Evolutionary conservation across 2,797 vertebrate genomes (phyloP), one percentile per base, ranked within the genome.

Genomic region (Lerista edwardsae): DNA sequence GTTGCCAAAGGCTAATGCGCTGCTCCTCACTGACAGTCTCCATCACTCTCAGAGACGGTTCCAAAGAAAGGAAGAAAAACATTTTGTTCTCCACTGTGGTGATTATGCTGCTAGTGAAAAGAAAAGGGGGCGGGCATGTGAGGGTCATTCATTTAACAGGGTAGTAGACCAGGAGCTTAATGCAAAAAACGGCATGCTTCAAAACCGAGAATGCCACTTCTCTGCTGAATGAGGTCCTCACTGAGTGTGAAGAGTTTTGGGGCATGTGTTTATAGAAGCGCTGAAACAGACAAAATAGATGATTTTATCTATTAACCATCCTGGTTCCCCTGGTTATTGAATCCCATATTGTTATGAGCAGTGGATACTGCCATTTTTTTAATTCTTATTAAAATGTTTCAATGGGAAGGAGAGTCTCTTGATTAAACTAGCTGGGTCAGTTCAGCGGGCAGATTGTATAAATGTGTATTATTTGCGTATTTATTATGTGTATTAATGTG

Each of bases 1-100:
- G 34, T 83, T 91, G 84, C 80, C 75, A 87, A 90, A 86, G 86
- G 88, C 83, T 73, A 86, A 73, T 87, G 44, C 75, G 90, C 47
- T 2, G 27, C 10, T 90, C 25, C 57, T 86, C 44, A 76, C 68
- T 85, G 71, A 82, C 78, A 87, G 21, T 64, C 11, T 71, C 44
- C 27, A 69, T 88, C 68, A 80, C 23, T 90, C 75, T 84, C 82
- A 29, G 84, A 86, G 39, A 68, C 72, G n/a, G 25, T 88, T 75
- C 64, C 82, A 69, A 88, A 71, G 83, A 90, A 84, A 34, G 80
- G 83, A 82, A 55, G 25, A 10, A 65, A 59, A 83, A 90, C 84
- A 27, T n/a, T 64, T 80, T 87, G 8, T 74, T 85, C 79, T 34
- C 3, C 71, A 41, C 17, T 0, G 1, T 44, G 61, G 44, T 85